Evolutionary conservation across 2,888 invertebrate species (phyloP), one percentile per base, ranked within the genome.

Genomic region (Leptarthrus brevirostris): DNA sequence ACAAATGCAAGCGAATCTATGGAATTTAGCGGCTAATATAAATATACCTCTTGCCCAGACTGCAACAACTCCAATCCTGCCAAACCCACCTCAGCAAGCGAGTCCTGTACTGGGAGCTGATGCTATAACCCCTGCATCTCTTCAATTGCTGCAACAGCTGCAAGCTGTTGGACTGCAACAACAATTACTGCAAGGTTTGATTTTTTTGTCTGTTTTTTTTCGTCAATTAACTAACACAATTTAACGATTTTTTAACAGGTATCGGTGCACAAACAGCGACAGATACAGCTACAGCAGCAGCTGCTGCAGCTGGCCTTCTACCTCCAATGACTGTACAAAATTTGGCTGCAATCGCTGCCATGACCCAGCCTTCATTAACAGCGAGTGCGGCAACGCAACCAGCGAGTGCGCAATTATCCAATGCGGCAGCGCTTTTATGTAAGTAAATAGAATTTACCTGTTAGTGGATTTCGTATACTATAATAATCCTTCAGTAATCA

Each of bases 281-380:
- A 61, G 80, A 83, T 47, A 80, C 81, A 72, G 80, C 80, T 30
- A 79, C 81, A 20, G 81, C 81, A 56, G 84, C 84, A 24, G 84
- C 84, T 18, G 83, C 83, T 56, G 83, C 84, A 69, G 81, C 87
- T 73, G 87, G 87, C 74, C 81, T 89, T 72, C 82, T 92, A 82
- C 91, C 91, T 78, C 94, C 94, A 36, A 93, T 96, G 86, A 93
- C 93, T 80, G 92, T 96, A 86, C 96, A 96, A 88, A 96, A 96
- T 86, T 86, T 96, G 82, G 95, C 96, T 78, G 95, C 96, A 66
- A 87, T 96, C 79, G 95, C 95, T 73, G 84, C 86, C 82, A 84
- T 88, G 83, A 81, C 84, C 78, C 87, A 83, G 83, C 87, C 78
- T 79, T 86, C 75, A 86, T 89, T 79, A 79, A 79, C 82, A 72